Conservation (phyloP, 2,888 invertebrate species). For the Busseola fusca region DNA sequence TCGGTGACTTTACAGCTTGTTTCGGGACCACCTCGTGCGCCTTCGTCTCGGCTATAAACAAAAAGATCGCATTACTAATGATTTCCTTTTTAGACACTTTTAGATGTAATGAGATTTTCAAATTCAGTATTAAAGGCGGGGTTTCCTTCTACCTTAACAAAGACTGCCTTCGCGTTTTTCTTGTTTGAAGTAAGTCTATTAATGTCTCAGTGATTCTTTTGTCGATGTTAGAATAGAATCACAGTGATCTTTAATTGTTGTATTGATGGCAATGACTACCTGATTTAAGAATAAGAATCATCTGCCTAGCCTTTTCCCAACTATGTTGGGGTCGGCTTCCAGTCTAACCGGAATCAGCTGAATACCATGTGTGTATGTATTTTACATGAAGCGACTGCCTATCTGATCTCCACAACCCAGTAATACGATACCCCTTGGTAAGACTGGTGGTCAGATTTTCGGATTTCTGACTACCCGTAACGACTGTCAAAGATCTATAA, state of each 20-base stretch:
- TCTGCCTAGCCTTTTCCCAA: too few species aligned
- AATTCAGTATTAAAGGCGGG: neutral
- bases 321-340: too few species aligned
- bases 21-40: conserved; percentile 72
- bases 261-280: neutral
- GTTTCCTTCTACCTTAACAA: neutral
- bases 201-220: neutral
- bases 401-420: too few species aligned
- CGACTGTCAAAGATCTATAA: too few species aligned
- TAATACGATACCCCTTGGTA: too few species aligned
- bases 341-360: too few species aligned
- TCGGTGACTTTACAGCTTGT: conserved; percentile 75
- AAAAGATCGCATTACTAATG: conserved; percentile 34
- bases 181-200: neutral
- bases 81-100: conserved; percentile 8
- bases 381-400: too few species aligned
- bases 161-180: neutral
- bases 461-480: too few species aligned
- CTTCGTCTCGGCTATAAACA: conserved; percentile 70
- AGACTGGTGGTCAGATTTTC: too few species aligned
- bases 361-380: too few species aligned
- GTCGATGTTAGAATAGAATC: neutral
- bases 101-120: neutral
- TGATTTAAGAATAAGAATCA: too few species aligned
- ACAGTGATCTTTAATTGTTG: neutral